Conservation (phyloP, 2,113 vertebrate genomes). For the Sebastes schlegelii region DNA sequence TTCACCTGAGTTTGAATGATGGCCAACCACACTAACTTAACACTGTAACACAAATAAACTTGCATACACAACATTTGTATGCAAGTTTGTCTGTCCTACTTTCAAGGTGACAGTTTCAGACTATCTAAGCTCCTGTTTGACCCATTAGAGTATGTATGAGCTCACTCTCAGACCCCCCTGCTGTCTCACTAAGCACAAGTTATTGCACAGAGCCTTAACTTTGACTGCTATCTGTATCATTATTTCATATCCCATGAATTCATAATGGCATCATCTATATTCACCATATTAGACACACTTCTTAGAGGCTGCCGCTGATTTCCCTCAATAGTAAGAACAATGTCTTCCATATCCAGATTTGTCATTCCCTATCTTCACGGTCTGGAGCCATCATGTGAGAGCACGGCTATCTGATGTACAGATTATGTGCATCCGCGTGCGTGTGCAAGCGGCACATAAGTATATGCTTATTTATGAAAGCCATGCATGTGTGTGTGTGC, state of each 20-base stretch:
- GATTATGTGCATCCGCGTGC: slow-evolving; percentile 41
- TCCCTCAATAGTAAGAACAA: slow-evolving; percentile 47
- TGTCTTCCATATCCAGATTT: slow-evolving; percentile 63
- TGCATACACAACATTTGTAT: slow-evolving; percentile 19
- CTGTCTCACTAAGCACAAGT: slow-evolving; percentile 46
- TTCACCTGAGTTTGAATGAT: background rate
- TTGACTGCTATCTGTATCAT: slow-evolving; percentile 65
- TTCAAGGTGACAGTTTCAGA: slow-evolving; percentile 58
- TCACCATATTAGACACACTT: slow-evolving; percentile 72
- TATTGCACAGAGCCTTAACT: slow-evolving; percentile 52
- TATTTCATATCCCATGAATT: slow-evolving; percentile 72
- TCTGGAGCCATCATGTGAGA: slow-evolving; percentile 41
- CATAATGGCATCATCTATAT: slow-evolving; percentile 67
- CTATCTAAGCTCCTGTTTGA: slow-evolving; percentile 51
- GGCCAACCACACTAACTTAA: background rate
- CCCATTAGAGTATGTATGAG: slow-evolving; percentile 31
- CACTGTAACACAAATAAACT: slow-evolving; percentile 5
- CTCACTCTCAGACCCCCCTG: slow-evolving; percentile 17
- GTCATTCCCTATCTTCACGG: slow-evolving; percentile 55
- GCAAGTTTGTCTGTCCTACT: slow-evolving; percentile 20
- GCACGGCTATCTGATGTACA: slow-evolving; percentile 49
- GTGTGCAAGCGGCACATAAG: slow-evolving; percentile 6
- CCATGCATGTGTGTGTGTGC: slow-evolving; percentile 5
- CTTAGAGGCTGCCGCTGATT: slow-evolving; percentile 56
- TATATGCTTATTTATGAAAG: slow-evolving; percentile 42